phyloP scores from a whole-genome alignment of 2,797 vertebrate species.

The Staurois parvus region DNA sequence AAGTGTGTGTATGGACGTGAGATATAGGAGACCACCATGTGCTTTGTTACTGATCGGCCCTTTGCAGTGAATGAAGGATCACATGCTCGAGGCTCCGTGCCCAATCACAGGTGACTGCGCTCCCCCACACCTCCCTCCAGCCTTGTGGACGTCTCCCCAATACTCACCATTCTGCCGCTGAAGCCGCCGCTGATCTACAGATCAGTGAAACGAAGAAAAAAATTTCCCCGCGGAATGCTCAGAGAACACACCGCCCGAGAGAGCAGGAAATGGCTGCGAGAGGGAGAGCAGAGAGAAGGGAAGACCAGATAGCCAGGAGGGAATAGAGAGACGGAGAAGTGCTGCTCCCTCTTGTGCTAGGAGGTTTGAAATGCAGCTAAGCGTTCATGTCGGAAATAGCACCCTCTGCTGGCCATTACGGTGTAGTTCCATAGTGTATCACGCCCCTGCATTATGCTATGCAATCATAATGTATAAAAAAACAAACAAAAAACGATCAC shows the following conservation, averaged over 20 bases:
- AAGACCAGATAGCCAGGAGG: neutral
- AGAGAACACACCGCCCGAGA: slow-evolving; percentile 47
- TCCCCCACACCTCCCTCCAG: neutral
- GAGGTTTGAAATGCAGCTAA: neutral
- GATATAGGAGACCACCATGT: neutral
- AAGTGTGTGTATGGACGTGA: too few relatives aligned
- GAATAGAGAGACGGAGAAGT: too few relatives aligned
- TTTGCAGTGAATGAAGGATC: neutral
- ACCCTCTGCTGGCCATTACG: neutral
- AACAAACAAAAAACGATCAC: too few relatives aligned
- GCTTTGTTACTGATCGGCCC: neutral
- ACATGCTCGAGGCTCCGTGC: neutral
- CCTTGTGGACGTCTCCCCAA: too few relatives aligned
- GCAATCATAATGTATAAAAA: too few relatives aligned
- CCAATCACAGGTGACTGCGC: neutral
- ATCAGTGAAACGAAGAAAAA: slow-evolving; percentile 28
- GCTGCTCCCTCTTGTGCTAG: slow-evolving; percentile 29
- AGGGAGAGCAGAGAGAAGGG: neutral
- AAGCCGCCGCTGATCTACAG: slow-evolving; percentile 31
- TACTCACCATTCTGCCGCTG: slow-evolving; percentile 39
- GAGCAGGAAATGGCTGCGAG: slow-evolving; percentile 68
- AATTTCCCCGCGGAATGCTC: slow-evolving; percentile 53
- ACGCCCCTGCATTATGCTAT: too few relatives aligned
- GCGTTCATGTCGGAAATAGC: neutral
- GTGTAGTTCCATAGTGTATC: neutral